A percentile compares a stretch with the other conserved stretches of the same genome.
Conservation (phyloP, 2,888 invertebrate species). For the Aleiodes leptofemur region DNA sequence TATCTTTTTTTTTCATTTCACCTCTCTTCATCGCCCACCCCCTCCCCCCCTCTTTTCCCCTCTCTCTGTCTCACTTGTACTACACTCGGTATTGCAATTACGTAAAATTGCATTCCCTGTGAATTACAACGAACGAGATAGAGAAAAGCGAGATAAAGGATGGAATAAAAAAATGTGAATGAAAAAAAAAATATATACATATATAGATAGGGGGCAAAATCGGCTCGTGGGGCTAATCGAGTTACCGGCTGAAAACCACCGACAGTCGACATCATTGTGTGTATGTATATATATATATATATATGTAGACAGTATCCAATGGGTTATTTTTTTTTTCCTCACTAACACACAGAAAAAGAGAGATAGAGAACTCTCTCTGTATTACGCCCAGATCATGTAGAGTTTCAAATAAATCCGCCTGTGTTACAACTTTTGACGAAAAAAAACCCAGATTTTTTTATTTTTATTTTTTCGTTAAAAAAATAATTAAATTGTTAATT, state of each 20-base stretch:
- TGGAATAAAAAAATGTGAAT: conserved; percentile 23
- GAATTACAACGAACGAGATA: conserved; percentile 64
- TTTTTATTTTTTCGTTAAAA: neutral
- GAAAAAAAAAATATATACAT: conserved; percentile 38
- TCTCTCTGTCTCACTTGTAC: conserved; percentile 30
- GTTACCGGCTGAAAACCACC: conserved; percentile 72
- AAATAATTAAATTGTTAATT: conserved; percentile 5
- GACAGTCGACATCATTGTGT: conserved; percentile 68
- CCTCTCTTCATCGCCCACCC: conserved; percentile 47
- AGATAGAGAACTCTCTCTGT: conserved; percentile 15
- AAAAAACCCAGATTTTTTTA: neutral
- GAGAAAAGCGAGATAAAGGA: conserved; percentile 48
- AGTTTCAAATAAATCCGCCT: conserved; percentile 65
- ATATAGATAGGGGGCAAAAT: conserved; percentile 44
- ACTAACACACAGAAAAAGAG: neutral
- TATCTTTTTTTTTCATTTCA: conserved; percentile 1
- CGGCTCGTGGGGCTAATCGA: conserved; percentile 66
- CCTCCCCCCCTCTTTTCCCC: conserved; percentile 42
- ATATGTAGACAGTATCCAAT: conserved; percentile 52
- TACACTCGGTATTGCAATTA: conserved; percentile 65
- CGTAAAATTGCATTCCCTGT: conserved; percentile 69
- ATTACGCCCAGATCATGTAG: conserved; percentile 41
- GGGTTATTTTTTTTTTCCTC: conserved; percentile 7
- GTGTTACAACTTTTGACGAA: conserved; percentile 5
- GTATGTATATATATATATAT: conserved; percentile 57